Percentiles rank a stretch among this genome's conserved stretches.
Conservation (phyloP, 2,888 invertebrate genomes). For the Drosophila fulvimacula region DNA sequence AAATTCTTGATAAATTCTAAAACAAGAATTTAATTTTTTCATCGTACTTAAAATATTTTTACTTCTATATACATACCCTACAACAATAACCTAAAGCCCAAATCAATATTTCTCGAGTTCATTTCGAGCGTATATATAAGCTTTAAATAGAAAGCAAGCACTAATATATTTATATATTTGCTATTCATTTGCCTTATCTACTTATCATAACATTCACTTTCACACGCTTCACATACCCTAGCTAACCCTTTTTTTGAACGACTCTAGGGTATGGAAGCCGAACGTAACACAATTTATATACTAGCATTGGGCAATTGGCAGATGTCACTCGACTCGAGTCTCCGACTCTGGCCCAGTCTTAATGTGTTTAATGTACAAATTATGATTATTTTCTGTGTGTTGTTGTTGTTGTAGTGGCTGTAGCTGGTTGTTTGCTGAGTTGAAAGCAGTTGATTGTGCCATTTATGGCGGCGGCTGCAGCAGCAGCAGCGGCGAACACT, state of each 20-base stretch:
- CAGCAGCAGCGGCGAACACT: constrained; percentile 29
- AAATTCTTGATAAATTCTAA: too few relatives aligned
- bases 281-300: constrained; percentile 46
- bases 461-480: constrained; percentile 58
- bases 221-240: neutral
- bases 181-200: neutral
- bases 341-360: constrained; percentile 41
- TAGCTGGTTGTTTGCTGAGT: constrained; percentile 20
- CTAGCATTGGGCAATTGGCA: constrained; percentile 45
- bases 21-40: too few relatives aligned
- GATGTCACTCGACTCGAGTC: constrained; percentile 33
- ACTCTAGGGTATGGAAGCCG: constrained; percentile 13
- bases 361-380: constrained; percentile 78
- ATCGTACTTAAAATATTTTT: too few relatives aligned
- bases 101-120: neutral
- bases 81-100: neutral
- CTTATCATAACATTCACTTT: neutral
- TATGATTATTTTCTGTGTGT: constrained; percentile 50
- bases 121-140: neutral
- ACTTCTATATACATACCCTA: neutral
- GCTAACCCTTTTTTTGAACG: neutral
- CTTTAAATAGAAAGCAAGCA: neutral
- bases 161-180: neutral
- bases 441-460: constrained; percentile 70
- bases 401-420: constrained; percentile 23